Conservation (phyloP, 2,113 vertebrate genomes). For the Hippopotamus amphibius region DNA sequence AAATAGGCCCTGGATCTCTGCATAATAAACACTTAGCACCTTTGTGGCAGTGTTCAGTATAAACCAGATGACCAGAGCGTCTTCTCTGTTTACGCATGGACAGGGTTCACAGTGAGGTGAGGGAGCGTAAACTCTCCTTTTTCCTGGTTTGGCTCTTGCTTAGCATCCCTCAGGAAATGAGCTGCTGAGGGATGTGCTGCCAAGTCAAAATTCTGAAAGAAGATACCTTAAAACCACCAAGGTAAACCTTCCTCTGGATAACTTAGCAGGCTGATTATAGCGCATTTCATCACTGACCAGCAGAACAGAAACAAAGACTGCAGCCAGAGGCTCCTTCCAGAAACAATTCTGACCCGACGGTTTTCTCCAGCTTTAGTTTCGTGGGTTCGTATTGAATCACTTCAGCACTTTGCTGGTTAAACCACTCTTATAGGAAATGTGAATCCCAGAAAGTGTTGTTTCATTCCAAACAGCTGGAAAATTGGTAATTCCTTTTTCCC, state of each 20-base stretch:
- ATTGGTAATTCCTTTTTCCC: not conserved
- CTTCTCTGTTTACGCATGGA: not conserved
- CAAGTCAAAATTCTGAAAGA: constrained; percentile 76
- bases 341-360: not conserved
- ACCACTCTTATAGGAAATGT: not conserved
- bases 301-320: not conserved
- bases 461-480: constrained; percentile 33
- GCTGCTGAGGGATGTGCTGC: constrained; percentile 80
- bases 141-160: constrained; percentile 54
- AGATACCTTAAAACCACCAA: constrained; percentile 75
- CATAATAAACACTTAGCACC: not conserved
- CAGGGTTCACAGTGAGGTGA: constrained; percentile 45
- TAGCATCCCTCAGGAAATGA: constrained; percentile 83
- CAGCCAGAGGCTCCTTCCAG: not conserved
- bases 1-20: not conserved
- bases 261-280: not conserved
- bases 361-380: not conserved
- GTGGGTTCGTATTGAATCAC: constrained; percentile 12
- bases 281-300: constrained; percentile 20
- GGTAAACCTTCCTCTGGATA: constrained; percentile 54
- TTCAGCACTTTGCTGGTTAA: constrained; percentile 39
- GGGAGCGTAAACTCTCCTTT: not conserved
- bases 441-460: not conserved
- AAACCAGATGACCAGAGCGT: not conserved
- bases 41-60: not conserved